Evolutionary conservation across 2,888 invertebrate genomes (phyloP), one percentile per base, ranked within the genome.

Genomic region (Drosophila multiciliata): DNA sequence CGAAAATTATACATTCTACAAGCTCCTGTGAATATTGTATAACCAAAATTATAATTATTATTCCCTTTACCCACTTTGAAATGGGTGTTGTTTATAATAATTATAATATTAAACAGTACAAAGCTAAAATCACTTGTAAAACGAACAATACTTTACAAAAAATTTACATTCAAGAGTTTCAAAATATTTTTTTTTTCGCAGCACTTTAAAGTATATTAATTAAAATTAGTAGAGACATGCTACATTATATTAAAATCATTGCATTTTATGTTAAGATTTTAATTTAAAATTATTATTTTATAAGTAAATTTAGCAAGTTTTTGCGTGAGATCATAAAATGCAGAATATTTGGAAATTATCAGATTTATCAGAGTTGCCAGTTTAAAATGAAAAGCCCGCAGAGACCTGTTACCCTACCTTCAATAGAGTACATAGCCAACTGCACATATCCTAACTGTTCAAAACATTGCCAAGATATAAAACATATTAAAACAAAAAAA

Each of bases 391-490:
- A 29, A 59, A 50, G 26, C 50, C 53, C 60, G 35, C 55, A 63
- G 35, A 33, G 45, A 67, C 58, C 69, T 65, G 52, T 49, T 50
- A 66, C 35, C 55, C 15, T 42, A 35, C 17, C 55, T 29, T 40
- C 66, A 66, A 50, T 23, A 67, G 55, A 67, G 61, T 54, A 64
- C 66, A 80, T 75, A 35, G 77, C 83, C 52, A 53, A 69, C 54
- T 55, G 38, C 77, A 81, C 81, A 81, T 81, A 81, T 81, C 83
- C 79, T 55, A 63, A 67, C 57, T 57, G 66, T 74, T 71, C 53
- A 76, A 74, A 70, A 75, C 84, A 82, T 87, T 84, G 82, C 87
- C 87, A 84, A 87, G 66, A 75, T 70, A 71, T 48, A 65, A 68
- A 71, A 70, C 69, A 78, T 74, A 78, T 73, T 57, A 53, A 65